A percentile compares a stretch with the other conserved stretches of the same genome.
These are phyloP conservation scores for Onychostruthus taczanowskii DNA, from an alignment of 2,113 vertebrate species.

Conservation along the genomic window DNA sequence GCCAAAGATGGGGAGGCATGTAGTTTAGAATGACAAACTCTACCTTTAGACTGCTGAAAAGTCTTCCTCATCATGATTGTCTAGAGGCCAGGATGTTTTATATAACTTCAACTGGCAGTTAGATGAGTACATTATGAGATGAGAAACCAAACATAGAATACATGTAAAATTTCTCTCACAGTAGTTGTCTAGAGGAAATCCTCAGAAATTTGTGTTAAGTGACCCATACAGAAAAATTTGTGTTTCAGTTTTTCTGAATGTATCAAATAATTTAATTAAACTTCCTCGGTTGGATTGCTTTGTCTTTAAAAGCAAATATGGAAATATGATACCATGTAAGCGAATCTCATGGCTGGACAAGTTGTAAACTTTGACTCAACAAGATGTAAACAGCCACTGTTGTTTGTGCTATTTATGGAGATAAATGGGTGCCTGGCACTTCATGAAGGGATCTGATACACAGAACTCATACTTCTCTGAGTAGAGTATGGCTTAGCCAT, in stretches of 20 bases:
- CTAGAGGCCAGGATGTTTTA: not conserved
- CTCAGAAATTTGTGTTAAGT: not conserved
- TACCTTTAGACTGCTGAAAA: not conserved
- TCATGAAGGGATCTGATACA: not conserved
- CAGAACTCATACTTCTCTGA: not conserved
- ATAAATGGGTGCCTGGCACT: not conserved
- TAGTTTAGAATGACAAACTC: not conserved
- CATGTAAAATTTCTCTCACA: not conserved
- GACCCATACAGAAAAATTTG: not conserved
- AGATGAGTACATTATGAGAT: not conserved
- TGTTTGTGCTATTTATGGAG: conserved; percentile 9
- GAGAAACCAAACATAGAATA: not conserved
- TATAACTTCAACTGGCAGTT: not conserved
- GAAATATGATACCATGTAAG: not conserved
- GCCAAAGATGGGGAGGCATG: not conserved
- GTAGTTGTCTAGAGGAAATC: not conserved
- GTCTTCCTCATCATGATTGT: not conserved
- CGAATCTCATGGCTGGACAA: not conserved
- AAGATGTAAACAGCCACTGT: conserved; percentile 11
- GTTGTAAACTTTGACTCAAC: conserved; percentile 22
- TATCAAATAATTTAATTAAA: not conserved
- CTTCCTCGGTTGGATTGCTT: not conserved
- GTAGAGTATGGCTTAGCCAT: not conserved
- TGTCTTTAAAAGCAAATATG: not conserved
- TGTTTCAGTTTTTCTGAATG: not conserved